Conservation (phyloP, 2,797 vertebrate genomes). For the Rachycentron canadum region DNA sequence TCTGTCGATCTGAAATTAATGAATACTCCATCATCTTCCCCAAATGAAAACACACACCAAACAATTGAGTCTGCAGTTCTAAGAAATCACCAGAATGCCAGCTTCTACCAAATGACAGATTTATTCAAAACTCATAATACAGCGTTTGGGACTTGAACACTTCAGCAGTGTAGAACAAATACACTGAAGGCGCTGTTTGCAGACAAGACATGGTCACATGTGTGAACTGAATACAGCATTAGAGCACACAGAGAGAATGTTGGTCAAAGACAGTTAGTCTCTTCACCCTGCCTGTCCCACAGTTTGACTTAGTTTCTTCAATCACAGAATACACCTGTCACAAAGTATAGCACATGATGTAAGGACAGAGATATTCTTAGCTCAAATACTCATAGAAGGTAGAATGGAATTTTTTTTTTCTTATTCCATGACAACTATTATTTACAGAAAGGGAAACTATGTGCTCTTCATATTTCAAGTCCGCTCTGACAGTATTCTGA, state of each 20-base stretch:
- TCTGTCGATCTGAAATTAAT: slow-evolving; percentile 21
- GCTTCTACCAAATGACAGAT: slow-evolving; percentile 94
- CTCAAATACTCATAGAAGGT: slow-evolving; percentile 82
- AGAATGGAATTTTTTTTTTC: slow-evolving; percentile 54
- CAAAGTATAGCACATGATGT: slow-evolving; percentile 90
- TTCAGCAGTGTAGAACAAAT: slow-evolving; percentile 88
- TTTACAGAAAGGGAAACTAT: slow-evolving; percentile 79
- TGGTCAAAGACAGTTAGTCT: slow-evolving; percentile 84
- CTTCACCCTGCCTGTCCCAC: slow-evolving; percentile 76
- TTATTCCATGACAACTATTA: slow-evolving; percentile 83
- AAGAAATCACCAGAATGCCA: slow-evolving; percentile 85
- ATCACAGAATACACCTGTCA: slow-evolving; percentile 87
- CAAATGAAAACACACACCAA: slow-evolving; percentile 19
- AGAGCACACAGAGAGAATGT: slow-evolving; percentile 88
- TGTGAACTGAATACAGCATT: slow-evolving; percentile 89
- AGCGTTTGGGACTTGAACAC: slow-evolving; percentile 88
- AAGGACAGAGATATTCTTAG: slow-evolving; percentile 83
- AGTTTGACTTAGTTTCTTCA: slow-evolving; percentile 66
- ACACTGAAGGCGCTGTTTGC: slow-evolving; percentile 82
- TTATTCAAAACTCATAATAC: slow-evolving; percentile 96
- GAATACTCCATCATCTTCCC: slow-evolving; percentile 7
- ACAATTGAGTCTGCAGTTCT: slow-evolving; percentile 21
- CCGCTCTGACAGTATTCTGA: slow-evolving; percentile 73
- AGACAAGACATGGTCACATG: slow-evolving; percentile 88
- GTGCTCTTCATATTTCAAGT: slow-evolving; percentile 78